Percentiles rank a stretch among this genome's conserved stretches.
phyloP scores from a whole-genome alignment of 2,888 invertebrate genomes.

The Leucophenga montana region DNA sequence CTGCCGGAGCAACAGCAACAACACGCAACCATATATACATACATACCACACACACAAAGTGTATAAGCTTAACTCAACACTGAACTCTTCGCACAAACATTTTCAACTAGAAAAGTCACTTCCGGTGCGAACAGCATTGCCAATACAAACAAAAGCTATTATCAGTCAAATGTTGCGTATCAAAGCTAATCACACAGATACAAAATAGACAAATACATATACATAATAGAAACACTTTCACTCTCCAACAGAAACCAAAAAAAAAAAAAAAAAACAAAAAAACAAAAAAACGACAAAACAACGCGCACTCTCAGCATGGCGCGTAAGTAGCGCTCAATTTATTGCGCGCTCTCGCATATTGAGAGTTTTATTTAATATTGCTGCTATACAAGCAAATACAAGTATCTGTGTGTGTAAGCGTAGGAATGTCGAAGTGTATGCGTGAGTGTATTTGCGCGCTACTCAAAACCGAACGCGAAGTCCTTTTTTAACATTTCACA shows the following conservation, averaged over 20 bases:
- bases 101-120: not conserved
- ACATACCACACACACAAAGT: not conserved
- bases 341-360: slow-evolving; percentile 12
- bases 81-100: too few species aligned
- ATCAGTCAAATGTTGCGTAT: slow-evolving; percentile 54
- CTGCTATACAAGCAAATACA: too few species aligned
- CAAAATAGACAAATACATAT: not conserved
- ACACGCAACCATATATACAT: not conserved
- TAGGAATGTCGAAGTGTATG: not conserved
- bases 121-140: slow-evolving; percentile 47
- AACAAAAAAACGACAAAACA: too few species aligned
- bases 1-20: not conserved
- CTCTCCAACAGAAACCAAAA: slow-evolving; percentile 37
- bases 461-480: slow-evolving; percentile 36
- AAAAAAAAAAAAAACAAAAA: slow-evolving; percentile 6
- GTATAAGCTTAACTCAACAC: too few species aligned
- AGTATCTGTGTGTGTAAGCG: too few species aligned
- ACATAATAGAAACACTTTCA: slow-evolving; percentile 53
- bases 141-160: slow-evolving; percentile 51
- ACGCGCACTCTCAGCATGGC: slow-evolving; percentile 20
- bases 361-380: too few species aligned
- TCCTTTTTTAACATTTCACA: slow-evolving; percentile 32
- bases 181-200: slow-evolving; percentile 52
- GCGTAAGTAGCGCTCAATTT: slow-evolving; percentile 33
- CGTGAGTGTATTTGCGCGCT: slow-evolving; percentile 18